These are phyloP conservation scores for Eudorcas thomsonii DNA, from an alignment of 2,113 vertebrate species.

Conservation along the genomic window DNA sequence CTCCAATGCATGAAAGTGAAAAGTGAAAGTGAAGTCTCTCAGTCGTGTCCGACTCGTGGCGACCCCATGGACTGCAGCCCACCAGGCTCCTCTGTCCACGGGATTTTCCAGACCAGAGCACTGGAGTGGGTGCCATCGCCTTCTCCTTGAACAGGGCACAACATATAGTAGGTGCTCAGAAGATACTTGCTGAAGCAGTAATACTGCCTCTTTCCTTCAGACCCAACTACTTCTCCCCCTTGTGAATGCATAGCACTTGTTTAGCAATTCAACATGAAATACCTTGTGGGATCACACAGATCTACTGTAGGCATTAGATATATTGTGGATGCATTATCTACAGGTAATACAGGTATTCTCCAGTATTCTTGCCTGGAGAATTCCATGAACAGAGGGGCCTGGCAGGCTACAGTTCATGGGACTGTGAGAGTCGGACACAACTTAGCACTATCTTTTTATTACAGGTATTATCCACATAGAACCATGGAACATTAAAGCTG, in stretches of 20 bases:
- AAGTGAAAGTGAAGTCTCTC: too few relatives aligned
- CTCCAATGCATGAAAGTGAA: too few relatives aligned
- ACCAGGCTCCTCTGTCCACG: too few relatives aligned
- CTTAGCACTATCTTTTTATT: background rate
- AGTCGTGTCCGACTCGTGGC: rapidly evolving
- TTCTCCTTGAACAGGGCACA: background rate
- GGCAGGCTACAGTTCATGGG: background rate
- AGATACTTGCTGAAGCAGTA: background rate
- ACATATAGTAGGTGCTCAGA: background rate
- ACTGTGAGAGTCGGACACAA: background rate
- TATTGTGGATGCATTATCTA: background rate
- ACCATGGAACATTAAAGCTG: background rate
- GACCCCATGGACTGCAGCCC: too few relatives aligned
- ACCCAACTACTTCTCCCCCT: background rate
- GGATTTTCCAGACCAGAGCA: too few relatives aligned
- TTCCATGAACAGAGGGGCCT: background rate
- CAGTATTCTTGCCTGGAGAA: background rate
- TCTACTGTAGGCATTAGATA: background rate
- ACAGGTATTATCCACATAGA: background rate
- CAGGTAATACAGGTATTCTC: background rate
- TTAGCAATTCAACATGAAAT: background rate
- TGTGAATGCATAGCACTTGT: background rate
- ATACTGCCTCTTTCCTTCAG: background rate
- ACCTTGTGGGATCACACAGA: background rate
- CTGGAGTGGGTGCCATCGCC: too few relatives aligned